Conservation (phyloP, 2,113 vertebrate species). For the Cephalopholis sonnerati region DNA sequence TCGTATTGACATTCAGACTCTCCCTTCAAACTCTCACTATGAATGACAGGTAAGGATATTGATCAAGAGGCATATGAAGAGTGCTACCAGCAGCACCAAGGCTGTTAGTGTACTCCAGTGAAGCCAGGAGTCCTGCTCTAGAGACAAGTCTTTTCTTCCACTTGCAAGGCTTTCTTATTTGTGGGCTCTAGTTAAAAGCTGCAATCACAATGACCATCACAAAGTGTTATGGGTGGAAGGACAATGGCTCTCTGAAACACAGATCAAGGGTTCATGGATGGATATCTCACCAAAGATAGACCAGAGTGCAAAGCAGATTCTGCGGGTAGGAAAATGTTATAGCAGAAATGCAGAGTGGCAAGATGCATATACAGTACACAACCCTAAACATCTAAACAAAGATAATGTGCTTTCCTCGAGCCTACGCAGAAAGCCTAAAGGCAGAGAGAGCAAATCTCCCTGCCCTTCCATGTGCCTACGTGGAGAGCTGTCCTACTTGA, state of each 20-base stretch:
- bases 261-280: too few relatives aligned
- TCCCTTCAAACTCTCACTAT: conserved; percentile 34
- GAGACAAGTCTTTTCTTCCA: background rate
- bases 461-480: too few relatives aligned
- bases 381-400: background rate
- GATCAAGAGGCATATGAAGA: conserved; percentile 27
- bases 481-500: too few relatives aligned
- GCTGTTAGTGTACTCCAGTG: conserved; percentile 14
- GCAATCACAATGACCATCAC: background rate
- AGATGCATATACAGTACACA: background rate
- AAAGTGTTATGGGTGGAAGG: background rate
- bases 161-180: background rate
- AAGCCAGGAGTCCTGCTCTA: conserved; percentile 21
- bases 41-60: conserved; percentile 39
- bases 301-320: background rate
- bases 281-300: background rate
- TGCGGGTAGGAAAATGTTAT: background rate
- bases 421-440: too few relatives aligned
- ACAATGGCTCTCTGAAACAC: background rate
- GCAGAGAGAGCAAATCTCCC: too few relatives aligned
- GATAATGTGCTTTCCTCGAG: background rate
- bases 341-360: background rate
- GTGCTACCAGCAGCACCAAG: conserved; percentile 24
- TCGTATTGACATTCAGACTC: conserved; percentile 20
- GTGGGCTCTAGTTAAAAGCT: background rate